Evolutionary conservation across 1,140 invertebrate species (phyloP).

Genomic region (Drosophila tani): DNA sequence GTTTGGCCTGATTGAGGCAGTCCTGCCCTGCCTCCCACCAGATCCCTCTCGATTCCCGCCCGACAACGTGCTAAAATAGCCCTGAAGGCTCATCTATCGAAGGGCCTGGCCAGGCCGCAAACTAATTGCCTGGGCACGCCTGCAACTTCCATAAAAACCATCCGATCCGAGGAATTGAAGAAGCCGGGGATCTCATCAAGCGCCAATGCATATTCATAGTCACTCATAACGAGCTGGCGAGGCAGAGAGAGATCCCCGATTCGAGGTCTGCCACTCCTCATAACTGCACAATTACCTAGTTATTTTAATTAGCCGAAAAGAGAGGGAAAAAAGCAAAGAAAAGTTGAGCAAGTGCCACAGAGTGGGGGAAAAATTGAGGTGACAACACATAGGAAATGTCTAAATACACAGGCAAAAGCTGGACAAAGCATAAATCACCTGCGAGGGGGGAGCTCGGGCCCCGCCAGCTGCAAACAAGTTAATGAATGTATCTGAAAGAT

Average conservation of each 20-base stretch:
- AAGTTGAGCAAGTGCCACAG: conserved; percentile 22
- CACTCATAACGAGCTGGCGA: conserved; percentile 49
- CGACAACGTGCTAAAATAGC: conserved; percentile 67
- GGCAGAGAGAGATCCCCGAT: neutral
- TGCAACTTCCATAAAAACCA: conserved; percentile 4
- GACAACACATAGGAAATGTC: conserved; percentile 75
- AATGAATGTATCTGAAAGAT: conserved; percentile 79
- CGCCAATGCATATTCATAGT: conserved; percentile 71
- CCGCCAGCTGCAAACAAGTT: conserved; percentile 66
- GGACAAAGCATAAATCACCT: conserved; percentile 72
- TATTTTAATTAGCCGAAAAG: conserved; percentile 75
- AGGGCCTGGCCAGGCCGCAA: conserved; percentile 39
- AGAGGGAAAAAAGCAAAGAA: neutral
- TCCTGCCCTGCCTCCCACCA: conserved; percentile 9
- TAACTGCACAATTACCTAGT: conserved; percentile 74
- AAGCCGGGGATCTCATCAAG: conserved; percentile 50
- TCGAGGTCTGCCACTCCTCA: conserved; percentile 4
- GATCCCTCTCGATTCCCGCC: neutral
- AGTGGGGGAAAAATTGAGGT: conserved; percentile 39
- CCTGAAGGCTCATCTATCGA: conserved; percentile 37
- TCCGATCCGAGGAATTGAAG: neutral
- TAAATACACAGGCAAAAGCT: conserved; percentile 67
- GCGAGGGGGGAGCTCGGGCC: conserved; percentile 17
- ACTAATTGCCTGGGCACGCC: conserved; percentile 68
- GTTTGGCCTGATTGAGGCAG: conserved; percentile 50